Evolutionary conservation across 2,888 invertebrate species (phyloP).

Genomic region (Petrolisthes cinctipes): DNA sequence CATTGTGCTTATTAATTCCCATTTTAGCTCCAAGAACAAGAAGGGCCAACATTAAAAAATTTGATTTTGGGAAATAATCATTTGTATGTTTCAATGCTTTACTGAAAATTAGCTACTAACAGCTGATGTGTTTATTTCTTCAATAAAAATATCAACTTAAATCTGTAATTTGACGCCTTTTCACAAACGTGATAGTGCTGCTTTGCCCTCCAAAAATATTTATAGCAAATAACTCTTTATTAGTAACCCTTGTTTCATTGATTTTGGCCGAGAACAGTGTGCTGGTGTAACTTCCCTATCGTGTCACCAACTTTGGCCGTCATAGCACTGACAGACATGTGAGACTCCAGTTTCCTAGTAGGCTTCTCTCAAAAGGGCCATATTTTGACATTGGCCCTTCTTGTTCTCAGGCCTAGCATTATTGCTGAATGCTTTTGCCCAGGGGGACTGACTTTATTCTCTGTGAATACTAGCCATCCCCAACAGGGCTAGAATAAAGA

Average conservation of each 20-base stretch:
- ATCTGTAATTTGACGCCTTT: not conserved
- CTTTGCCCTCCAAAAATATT: not conserved
- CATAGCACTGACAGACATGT: conserved; percentile 13
- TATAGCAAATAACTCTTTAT: not conserved
- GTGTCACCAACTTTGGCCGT: not conserved
- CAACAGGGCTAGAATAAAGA: too few species aligned
- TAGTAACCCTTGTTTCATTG: not conserved
- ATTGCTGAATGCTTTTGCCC: too few species aligned
- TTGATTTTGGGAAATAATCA: not conserved
- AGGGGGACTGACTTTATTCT: too few species aligned
- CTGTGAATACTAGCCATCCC: too few species aligned
- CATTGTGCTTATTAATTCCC: too few species aligned
- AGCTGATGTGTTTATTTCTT: not conserved
- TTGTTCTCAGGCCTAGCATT: not conserved
- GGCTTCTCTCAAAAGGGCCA: conserved; percentile 11
- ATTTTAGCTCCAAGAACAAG: too few species aligned
- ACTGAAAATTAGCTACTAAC: not conserved
- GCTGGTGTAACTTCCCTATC: conserved; percentile 14
- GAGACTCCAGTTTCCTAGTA: conserved; percentile 12
- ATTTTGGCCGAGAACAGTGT: conserved; percentile 6
- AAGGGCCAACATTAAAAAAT: not conserved
- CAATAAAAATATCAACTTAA: not conserved
- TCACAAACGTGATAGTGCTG: not conserved
- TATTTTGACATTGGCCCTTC: not conserved
- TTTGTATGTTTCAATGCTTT: not conserved